phyloP scores from a whole-genome alignment of 2,113 vertebrate species.

The Electrona antarctica region DNA sequence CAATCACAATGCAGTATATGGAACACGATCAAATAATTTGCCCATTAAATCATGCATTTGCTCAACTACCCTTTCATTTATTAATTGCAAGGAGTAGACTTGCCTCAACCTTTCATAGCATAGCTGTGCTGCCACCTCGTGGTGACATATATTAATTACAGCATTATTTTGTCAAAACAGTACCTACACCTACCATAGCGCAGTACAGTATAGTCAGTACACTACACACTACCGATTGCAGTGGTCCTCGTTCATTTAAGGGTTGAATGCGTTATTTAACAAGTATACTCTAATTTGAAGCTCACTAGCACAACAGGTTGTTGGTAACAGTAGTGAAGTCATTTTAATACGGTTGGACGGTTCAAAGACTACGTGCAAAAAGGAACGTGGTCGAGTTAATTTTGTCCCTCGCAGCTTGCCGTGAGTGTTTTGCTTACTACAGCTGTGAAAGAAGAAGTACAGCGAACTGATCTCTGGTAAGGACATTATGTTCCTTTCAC shows the following conservation, averaged over 20 bases:
- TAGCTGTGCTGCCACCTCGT: conserved; percentile 51
- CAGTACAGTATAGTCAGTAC: too few species aligned
- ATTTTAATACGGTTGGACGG: too few species aligned
- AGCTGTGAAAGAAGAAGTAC: not conserved
- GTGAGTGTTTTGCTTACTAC: conserved; percentile 29
- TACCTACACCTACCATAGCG: too few species aligned
- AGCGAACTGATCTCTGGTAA: conserved; percentile 28
- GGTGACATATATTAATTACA: not conserved
- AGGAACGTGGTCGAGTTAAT: not conserved
- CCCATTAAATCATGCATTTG: too few species aligned
- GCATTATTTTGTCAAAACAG: not conserved
- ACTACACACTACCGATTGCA: too few species aligned
- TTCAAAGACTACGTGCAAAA: not conserved
- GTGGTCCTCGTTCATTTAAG: not conserved
- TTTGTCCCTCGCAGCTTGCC: conserved; percentile 41
- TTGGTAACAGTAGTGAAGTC: too few species aligned
- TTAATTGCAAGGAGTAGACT: too few species aligned
- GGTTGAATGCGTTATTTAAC: not conserved
- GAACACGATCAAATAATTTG: too few species aligned
- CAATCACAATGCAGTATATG: too few species aligned
- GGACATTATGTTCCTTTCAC: conserved; percentile 39
- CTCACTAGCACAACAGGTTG: not conserved
- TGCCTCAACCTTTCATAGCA: not conserved
- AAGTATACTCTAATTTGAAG: not conserved
- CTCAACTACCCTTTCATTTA: too few species aligned